phyloP scores from a whole-genome alignment of 2,888 invertebrate species.

The Cyclophora albipunctata region DNA sequence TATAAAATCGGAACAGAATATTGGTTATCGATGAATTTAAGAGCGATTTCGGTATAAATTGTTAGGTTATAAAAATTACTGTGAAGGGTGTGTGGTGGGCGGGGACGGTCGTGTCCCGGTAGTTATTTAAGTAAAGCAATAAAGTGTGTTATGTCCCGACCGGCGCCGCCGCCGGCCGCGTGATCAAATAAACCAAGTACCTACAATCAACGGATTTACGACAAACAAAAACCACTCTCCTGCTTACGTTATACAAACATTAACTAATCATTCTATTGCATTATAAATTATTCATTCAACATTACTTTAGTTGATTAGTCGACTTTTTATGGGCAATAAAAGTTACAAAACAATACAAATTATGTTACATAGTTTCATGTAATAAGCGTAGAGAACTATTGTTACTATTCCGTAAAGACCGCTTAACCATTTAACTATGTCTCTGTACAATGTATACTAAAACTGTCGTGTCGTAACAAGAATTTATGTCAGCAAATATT shows the following conservation, averaged over 20 bases:
- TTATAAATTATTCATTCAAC: no score
- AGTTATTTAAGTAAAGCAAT: constrained; percentile 49
- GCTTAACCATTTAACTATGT: no score
- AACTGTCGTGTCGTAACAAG: no score
- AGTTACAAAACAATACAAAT: no score
- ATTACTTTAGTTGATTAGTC: no score
- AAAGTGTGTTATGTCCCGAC: constrained; percentile 44
- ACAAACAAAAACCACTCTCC: constrained; percentile 31
- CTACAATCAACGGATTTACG: constrained; percentile 48
- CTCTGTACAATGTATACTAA: no score
- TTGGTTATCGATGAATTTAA: no score
- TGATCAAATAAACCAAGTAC: constrained; percentile 54
- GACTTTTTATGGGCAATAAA: no score
- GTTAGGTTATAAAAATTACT: constrained; percentile 26
- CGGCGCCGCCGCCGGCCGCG: constrained; percentile 38
- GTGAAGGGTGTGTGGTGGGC: constrained; percentile 19
- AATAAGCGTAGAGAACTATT: no score
- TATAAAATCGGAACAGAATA: no score
- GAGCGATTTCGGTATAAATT: constrained; percentile 18
- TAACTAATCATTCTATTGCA: not conserved
- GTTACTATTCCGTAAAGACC: no score
- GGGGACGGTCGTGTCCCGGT: constrained; percentile 19
- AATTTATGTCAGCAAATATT: constrained; percentile 30
- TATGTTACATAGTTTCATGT: no score
- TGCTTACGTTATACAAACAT: constrained; percentile 27